Conservation (phyloP, 2,888 invertebrate species). For the Stenurella melanura region DNA sequence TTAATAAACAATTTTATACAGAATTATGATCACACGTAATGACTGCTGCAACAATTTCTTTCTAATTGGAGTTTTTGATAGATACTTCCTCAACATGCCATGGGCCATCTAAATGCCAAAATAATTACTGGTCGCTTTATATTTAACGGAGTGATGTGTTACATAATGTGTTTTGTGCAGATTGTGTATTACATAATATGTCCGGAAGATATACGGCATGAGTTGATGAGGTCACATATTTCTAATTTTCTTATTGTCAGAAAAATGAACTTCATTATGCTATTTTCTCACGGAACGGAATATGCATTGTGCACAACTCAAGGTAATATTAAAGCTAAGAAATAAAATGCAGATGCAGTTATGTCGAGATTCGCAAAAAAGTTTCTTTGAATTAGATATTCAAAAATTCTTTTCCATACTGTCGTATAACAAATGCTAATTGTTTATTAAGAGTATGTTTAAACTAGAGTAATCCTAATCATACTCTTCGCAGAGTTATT, state of each 20-base stretch:
- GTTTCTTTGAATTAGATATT: no score
- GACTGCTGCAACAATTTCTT: constrained; percentile 8
- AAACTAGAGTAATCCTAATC: no score
- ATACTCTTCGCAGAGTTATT: no score
- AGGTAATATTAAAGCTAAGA: no score
- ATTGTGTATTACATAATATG: not conserved
- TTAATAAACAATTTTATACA: not conserved
- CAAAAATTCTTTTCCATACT: no score
- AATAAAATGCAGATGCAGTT: no score
- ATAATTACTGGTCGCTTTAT: not conserved
- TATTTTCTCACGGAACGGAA: no score
- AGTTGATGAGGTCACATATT: not conserved
- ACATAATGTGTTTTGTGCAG: constrained; percentile 7
- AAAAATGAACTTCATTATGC: not conserved
- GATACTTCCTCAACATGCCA: constrained; percentile 9
- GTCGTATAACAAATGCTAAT: no score
- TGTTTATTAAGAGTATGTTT: no score
- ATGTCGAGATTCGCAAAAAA: no score
- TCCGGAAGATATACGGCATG: not conserved
- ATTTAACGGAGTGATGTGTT: not conserved
- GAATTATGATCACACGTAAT: constrained; percentile 10
- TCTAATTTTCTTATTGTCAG: not conserved
- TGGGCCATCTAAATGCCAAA: not conserved
- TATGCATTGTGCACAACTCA: no score
- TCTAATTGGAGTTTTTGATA: constrained; percentile 8